Evolutionary conservation across 2,888 invertebrate genomes (phyloP), one percentile per base, ranked within the genome.

Genomic region (Hirtodrosophila confusa): DNA sequence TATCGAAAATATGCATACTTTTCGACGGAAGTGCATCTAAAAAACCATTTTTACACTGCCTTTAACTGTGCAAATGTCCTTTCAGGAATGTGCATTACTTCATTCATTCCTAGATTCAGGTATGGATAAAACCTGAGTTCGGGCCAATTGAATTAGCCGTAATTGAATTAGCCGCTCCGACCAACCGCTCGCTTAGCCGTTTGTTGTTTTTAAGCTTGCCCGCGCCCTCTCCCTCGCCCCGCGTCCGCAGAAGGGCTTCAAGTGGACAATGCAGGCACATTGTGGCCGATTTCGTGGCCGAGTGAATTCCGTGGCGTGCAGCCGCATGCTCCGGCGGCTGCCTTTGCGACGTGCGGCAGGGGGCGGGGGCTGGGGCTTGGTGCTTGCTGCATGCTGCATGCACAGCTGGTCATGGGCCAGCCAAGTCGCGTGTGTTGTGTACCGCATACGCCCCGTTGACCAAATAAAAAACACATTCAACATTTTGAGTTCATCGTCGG

Each of bases 211-310:
- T 67, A 58, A 54, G 54, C 39, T 60, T 48, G 45, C 54, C 48
- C 51, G 44, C 49, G 43, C 53, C 54, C 41, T 48, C 29, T 41
- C 41, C 63, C 27, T 31, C 45, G 55, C 41, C 50, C 54, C 31
- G 8, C 31, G 7, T 8, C 31, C 31, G 1, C 31, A 10, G 23
- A 9, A 44, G 63, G 9, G 41, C 31, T 31, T 73, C 37, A 66
- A 60, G 67, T 60, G 66, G 71, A 60, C 58, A 62, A 61, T 62
- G 65, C 47, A 23, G 41, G 43, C 50, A 54, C 65, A 74, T 78
- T 80, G 85, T 82, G 65, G 57, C 60, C 54, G 43, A 80, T 84
- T 80, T 80, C 53, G 77, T 84, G 80, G 80, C 50, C 77, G 70
- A 76, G 54, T 86, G 86, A 65, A 45, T 68, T 60, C 40, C 45